Evolutionary conservation across 2,888 invertebrate genomes (phyloP).

Genomic region (Hartigia nigra): DNA sequence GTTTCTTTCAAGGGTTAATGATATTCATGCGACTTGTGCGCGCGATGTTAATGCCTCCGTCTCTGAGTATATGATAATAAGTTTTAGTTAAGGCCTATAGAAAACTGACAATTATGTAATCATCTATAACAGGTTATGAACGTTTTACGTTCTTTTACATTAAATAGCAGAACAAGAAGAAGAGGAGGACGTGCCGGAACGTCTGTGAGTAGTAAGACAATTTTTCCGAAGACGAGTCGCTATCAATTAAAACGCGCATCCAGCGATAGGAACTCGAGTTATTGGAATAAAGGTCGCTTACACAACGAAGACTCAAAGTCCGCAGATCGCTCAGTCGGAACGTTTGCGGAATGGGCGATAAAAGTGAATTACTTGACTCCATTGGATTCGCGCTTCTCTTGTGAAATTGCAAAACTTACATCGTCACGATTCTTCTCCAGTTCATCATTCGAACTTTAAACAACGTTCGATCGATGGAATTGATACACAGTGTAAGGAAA

Average conservation of each 20-base stretch:
- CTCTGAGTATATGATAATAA: background rate
- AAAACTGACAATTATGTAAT: background rate
- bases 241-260: constrained; percentile 37
- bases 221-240: constrained; percentile 44
- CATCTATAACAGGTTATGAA: background rate
- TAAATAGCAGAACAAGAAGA: background rate
- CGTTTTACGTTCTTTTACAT: background rate
- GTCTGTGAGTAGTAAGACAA: background rate
- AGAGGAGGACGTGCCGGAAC: background rate
- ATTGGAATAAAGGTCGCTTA: constrained; percentile 33
- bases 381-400: background rate
- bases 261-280: background rate
- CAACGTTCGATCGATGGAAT: too few species aligned
- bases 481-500: background rate
- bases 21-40: background rate
- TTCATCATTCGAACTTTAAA: background rate
- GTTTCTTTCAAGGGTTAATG: too few species aligned
- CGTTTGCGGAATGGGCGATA: constrained; percentile 23
- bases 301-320: constrained; percentile 40
- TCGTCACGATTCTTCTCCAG: background rate
- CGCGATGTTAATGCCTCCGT: background rate
- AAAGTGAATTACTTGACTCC: constrained; percentile 2
- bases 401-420: background rate
- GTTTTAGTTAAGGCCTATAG: background rate
- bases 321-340: constrained; percentile 13